Percentiles rank a stretch among this genome's conserved stretches.
Conservation (phyloP, 2,888 invertebrate genomes). For the Polyommatus icarus region DNA sequence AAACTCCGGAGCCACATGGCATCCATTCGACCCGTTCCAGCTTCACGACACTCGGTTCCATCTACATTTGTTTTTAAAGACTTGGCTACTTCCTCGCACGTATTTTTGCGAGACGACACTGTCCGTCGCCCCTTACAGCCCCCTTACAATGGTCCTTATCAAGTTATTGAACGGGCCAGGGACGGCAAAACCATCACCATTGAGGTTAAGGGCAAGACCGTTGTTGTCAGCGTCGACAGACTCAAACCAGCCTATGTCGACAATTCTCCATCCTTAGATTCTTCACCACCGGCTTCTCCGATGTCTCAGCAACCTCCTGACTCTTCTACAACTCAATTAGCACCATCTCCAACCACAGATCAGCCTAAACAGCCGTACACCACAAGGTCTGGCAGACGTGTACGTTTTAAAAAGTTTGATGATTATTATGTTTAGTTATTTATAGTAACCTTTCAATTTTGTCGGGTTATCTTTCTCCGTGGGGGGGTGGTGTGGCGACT, state of each 20-base stretch:
- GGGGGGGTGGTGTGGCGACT: too few species aligned
- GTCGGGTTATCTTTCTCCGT: too few species aligned
- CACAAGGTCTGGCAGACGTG: neutral
- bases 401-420: neutral
- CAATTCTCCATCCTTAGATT: neutral
- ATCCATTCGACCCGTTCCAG: too few species aligned
- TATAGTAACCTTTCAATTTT: neutral
- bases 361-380: constrained; percentile 1
- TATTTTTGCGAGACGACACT: too few species aligned
- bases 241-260: constrained; percentile 31
- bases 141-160: constrained; percentile 34
- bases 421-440: neutral
- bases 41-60: too few species aligned
- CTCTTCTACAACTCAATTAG: neutral
- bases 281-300: constrained; percentile 1
- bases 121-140: neutral
- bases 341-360: neutral
- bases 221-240: constrained; percentile 33
- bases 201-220: constrained; percentile 33
- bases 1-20: too few species aligned
- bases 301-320: neutral
- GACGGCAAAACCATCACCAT: constrained; percentile 35
- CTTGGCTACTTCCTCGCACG: too few species aligned
- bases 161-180: constrained; percentile 16
- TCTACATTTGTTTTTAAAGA: too few species aligned